A percentile compares a stretch with the other conserved stretches of the same genome.
phyloP scores from a whole-genome alignment of 2,113 vertebrate genomes.

The Tragelaphus imberbis region DNA sequence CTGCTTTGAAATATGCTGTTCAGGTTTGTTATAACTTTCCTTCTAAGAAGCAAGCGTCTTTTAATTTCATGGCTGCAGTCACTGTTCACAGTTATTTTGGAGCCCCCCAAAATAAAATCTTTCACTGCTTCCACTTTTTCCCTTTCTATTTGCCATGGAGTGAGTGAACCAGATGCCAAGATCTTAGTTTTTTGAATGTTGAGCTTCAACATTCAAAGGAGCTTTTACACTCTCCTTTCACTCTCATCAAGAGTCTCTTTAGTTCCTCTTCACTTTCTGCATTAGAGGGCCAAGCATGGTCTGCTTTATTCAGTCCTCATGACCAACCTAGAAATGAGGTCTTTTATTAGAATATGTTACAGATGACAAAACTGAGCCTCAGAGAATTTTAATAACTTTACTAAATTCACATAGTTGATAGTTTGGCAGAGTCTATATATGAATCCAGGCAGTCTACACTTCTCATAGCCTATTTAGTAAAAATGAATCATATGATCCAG shows the following conservation, averaged over 20 bases:
- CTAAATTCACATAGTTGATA: neutral
- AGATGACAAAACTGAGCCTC: neutral
- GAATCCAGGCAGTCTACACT: neutral
- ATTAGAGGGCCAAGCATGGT: neutral
- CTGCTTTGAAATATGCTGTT: neutral
- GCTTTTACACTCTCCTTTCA: neutral
- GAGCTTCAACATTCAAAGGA: neutral
- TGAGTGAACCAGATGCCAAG: neutral
- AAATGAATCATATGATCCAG: neutral
- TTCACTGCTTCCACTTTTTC: neutral
- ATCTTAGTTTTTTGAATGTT: neutral
- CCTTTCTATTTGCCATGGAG: neutral
- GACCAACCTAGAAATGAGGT: neutral
- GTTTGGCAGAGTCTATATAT: neutral
- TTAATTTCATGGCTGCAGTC: neutral
- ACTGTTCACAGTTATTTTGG: neutral
- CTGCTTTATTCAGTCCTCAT: neutral
- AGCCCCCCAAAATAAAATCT: neutral
- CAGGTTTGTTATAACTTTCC: neutral
- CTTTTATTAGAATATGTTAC: neutral
- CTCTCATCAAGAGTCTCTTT: neutral
- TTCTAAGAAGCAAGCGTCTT: neutral
- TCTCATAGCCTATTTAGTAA: neutral
- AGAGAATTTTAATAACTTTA: neutral
- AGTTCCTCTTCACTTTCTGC: neutral